These are phyloP conservation scores for Drosophila mimica DNA, from an alignment of 2,888 invertebrate genomes.

Conservation along the genomic window DNA sequence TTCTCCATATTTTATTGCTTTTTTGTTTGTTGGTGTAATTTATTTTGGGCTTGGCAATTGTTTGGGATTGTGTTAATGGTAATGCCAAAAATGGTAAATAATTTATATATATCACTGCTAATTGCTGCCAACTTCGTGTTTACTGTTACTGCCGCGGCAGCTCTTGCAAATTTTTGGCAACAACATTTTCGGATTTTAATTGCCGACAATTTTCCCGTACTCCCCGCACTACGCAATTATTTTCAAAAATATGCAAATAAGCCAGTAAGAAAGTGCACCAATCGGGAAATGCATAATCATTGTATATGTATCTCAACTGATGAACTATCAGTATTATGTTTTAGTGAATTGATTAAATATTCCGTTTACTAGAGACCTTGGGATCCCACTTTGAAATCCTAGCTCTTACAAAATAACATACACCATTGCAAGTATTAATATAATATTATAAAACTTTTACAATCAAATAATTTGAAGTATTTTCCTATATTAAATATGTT, in stretches of 20 bases:
- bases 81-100: slow-evolving; percentile 71
- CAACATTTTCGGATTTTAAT: slow-evolving; percentile 73
- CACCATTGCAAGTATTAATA: too few relatives aligned
- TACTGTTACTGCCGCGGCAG: slow-evolving; percentile 33
- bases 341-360: too few relatives aligned
- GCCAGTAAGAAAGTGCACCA: too few relatives aligned
- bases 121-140: slow-evolving; percentile 77
- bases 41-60: slow-evolving; percentile 45
- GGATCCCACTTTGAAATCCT: too few relatives aligned
- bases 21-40: slow-evolving; percentile 14
- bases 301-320: background rate
- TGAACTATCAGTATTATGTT: background rate
- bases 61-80: slow-evolving; percentile 65
- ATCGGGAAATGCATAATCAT: background rate
- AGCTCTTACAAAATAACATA: too few relatives aligned
- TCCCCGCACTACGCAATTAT: background rate
- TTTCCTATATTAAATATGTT: background rate
- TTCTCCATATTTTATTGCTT: background rate
- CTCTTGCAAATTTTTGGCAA: slow-evolving; percentile 64
- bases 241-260: background rate
- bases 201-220: slow-evolving; percentile 55
- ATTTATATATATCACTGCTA: slow-evolving; percentile 66
- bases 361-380: too few relatives aligned
- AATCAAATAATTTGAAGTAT: background rate
- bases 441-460: too few relatives aligned